Evolutionary conservation across 2,888 invertebrate genomes (phyloP), one percentile per base, ranked within the genome.

Genomic region (Hyposoter dolosus): DNA sequence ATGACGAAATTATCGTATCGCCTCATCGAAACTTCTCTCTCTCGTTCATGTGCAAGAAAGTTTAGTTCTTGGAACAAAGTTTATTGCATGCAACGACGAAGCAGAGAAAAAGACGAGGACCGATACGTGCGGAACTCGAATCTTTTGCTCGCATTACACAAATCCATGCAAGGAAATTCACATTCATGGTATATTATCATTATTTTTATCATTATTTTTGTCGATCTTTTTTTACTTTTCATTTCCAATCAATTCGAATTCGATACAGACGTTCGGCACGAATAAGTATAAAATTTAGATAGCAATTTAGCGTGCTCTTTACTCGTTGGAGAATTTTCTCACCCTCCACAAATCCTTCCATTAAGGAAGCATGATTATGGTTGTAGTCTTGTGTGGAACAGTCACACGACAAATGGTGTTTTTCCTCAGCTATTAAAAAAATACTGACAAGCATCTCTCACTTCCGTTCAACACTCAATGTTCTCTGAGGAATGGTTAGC

Each of bases 211-310:
- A 15, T 23, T 10, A 10, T 56, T 10, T 77, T 76, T 56, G 17
- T 45, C 63, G 63, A 19, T 75, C 45, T 75, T 45, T 72, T 72
- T 69, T 53, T 71, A 3, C 2, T 1, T 53, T 28, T 10, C n/a
- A 43, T 53, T 69, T 84, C 19, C 77, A 84, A 88, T 88, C 85
- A 75, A 84, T 84, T 78, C 85, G 74, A 84, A 88, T 88, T 85
- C 43, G 60, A 80, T n/a, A 60, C 68, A 78, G 72, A 84, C 74
- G 43, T 53, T 77, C 50, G 19, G 7, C 23, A 40, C 53, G 15
- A 53, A 40, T 17, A 45, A 69, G 17, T 43, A 40, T 45, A 56
- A 28, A 56, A 9, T 40, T 10, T 40, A 10, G 40, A 17, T 35
- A 23, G 3, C 0, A 17, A 23, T 17, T 10, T 19, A 47, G 7